A percentile compares a stretch with the other conserved stretches of the same genome.
Conservation (phyloP, 1,140 invertebrate species). For the Zaprionus camerounensis region DNA sequence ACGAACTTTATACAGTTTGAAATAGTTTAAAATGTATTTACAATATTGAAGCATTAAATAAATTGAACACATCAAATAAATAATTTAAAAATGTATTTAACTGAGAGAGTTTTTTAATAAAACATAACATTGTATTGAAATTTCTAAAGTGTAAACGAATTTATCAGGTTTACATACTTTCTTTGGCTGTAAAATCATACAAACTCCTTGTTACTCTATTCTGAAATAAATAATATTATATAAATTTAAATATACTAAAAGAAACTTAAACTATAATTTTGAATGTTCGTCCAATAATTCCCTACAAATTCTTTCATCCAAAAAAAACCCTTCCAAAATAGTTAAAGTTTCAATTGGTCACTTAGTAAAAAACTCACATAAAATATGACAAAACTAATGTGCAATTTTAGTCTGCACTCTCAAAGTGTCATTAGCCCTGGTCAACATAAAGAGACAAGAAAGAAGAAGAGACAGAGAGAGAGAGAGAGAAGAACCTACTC, state of each 20-base stretch:
- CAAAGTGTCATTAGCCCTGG: conserved; percentile 3
- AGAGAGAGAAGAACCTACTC: not conserved
- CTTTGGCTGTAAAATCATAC: rapidly evolving
- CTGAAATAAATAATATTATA: not conserved
- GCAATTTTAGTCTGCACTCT: not conserved
- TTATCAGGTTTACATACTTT: too few relatives aligned
- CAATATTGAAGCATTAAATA: too few relatives aligned
- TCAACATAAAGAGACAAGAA: not conserved
- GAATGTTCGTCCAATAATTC: not conserved
- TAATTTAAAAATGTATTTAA: too few relatives aligned
- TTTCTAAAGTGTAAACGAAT: too few relatives aligned
- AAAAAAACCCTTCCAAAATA: not conserved
- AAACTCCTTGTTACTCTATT: too few relatives aligned
- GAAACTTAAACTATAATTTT: not conserved
- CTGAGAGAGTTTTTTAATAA: too few relatives aligned
- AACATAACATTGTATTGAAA: too few relatives aligned
- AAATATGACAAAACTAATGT: conserved; percentile 15
- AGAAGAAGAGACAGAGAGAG: not conserved
- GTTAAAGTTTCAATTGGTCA: not conserved
- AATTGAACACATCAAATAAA: too few relatives aligned
- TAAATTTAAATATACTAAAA: not conserved
- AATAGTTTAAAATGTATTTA: too few relatives aligned
- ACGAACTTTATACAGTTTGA: too few relatives aligned
- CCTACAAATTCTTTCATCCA: too few relatives aligned
- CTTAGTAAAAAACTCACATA: not conserved